Conservation (phyloP, 2,888 invertebrate genomes). For the Mellilla xanthometata region DNA sequence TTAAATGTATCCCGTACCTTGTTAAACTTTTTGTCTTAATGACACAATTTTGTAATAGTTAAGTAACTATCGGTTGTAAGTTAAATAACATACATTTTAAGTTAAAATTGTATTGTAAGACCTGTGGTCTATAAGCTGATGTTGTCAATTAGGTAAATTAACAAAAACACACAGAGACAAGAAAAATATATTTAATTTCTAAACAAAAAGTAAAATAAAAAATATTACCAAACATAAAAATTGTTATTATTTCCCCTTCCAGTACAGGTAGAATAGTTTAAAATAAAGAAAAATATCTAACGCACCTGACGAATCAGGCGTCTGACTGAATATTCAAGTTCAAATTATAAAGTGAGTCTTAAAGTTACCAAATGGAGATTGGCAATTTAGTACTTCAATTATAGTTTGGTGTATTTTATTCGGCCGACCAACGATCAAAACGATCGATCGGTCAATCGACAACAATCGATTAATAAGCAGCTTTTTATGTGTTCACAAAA, state of each 20-base stretch:
- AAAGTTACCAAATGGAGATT: too few species aligned
- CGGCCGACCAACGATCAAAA: too few species aligned
- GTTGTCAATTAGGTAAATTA: constrained; percentile 45
- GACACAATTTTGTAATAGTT: not conserved
- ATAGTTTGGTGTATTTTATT: too few species aligned
- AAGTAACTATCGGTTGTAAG: not conserved
- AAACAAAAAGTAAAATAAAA: constrained; percentile 29
- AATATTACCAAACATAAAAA: constrained; percentile 15
- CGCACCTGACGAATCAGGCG: too few species aligned
- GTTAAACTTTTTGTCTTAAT: not conserved
- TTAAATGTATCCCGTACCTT: not conserved
- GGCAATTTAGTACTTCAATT: too few species aligned
- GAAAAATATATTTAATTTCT: constrained; percentile 34
- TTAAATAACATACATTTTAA: constrained; percentile 15
- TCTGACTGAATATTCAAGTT: too few species aligned
- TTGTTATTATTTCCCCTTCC: not conserved
- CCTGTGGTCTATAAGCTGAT: constrained; percentile 70
- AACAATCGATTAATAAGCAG: too few species aligned
- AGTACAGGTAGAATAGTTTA: too few species aligned
- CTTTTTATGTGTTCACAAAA: too few species aligned
- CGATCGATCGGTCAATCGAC: too few species aligned
- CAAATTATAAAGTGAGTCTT: too few species aligned
- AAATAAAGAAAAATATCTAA: too few species aligned
- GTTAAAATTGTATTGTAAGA: constrained; percentile 52
- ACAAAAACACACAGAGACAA: constrained; percentile 32